Percentiles rank a stretch among this genome's conserved stretches.
These are phyloP conservation scores for Champsocephalus esox DNA, from an alignment of 2,797 vertebrate species.

Conservation along the genomic window DNA sequence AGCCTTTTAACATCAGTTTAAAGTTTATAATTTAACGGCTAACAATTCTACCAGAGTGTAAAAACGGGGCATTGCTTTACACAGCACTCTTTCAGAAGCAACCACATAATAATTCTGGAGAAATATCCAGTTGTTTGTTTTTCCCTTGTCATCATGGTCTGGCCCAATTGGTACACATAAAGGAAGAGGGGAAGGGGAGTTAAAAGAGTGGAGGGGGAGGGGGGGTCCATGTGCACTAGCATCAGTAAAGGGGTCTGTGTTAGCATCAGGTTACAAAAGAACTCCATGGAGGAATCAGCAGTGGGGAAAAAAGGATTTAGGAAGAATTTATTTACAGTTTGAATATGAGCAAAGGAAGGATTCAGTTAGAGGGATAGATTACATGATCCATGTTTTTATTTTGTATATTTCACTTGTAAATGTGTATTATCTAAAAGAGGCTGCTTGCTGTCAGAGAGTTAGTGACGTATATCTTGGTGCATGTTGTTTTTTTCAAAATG, in stretches of 20 bases:
- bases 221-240: constrained; percentile 23
- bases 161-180: constrained; percentile 97
- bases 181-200: constrained; percentile 72
- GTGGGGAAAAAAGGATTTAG: constrained; percentile 39
- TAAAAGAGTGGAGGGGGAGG: constrained; percentile 68
- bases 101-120: constrained; percentile 24
- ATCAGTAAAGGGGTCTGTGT: constrained; percentile 51
- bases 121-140: constrained; percentile 1
- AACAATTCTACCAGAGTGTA: constrained; percentile 1
- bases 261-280: constrained; percentile 73
- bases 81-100: constrained; percentile 18
- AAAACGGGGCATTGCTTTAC: constrained; percentile 29
- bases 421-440: constrained; percentile 47
- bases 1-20: background rate
- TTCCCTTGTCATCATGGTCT: constrained; percentile 69
- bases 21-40: background rate
- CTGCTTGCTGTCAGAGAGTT: constrained; percentile 74
- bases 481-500: constrained; percentile 5
- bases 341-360: constrained; percentile 47
- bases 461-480: constrained; percentile 41
- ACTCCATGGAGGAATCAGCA: constrained; percentile 51
- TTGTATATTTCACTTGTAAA: constrained; percentile 23
- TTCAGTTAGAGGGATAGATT: constrained; percentile 62
- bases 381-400: constrained; percentile 10
- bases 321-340: constrained; percentile 36